Evolutionary conservation across 2,888 invertebrate genomes (phyloP), one percentile per base, ranked within the genome.

Genomic region (Leptinotarsa juncta): DNA sequence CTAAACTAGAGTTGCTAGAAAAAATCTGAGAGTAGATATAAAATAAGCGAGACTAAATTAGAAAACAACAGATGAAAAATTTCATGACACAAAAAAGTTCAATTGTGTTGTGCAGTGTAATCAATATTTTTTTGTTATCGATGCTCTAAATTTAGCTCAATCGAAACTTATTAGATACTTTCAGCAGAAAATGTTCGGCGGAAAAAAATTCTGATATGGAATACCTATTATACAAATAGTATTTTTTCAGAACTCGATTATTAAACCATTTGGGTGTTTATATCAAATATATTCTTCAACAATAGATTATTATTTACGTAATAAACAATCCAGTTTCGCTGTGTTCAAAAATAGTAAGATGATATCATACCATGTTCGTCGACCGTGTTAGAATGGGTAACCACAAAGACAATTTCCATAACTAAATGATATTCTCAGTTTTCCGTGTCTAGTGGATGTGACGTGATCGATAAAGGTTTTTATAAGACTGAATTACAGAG

Each of bases 321-420:
- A 57, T 57, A 14, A 57, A 57, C 23, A 57, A 57, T 57, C 23
- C 12, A 20, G 57, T 23, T 23, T 12, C 23, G 16, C 14, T 57
- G 57, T 57, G 57, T 23, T 15, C 57, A 23, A 14, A 57, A 57
- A 57, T 57, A 57, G 23, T 20, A 57, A 57, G 57, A 57, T 57
- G 57, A 57, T 57, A 57, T 57, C 57, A 57, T 57, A 57, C 57
- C 12, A 57, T 57, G 57, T 23, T 57, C 57, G 23, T 57, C 20
- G 23, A 57, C 57, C 57, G 23, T 57, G 57, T 23, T 57, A 20
- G 15, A 53, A 53, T 26, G 57, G 20, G 20, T 12, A 57, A 57
- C 57, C 57, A 4, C 57, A 57, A 57, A 57, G 57, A 16, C 57
- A 23, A 57, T 23, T 32, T 20, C 20, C 14, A 23, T 57, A 57